phyloP scores from a whole-genome alignment of 1,140 invertebrate genomes.

The Hycleus cichorii region DNA sequence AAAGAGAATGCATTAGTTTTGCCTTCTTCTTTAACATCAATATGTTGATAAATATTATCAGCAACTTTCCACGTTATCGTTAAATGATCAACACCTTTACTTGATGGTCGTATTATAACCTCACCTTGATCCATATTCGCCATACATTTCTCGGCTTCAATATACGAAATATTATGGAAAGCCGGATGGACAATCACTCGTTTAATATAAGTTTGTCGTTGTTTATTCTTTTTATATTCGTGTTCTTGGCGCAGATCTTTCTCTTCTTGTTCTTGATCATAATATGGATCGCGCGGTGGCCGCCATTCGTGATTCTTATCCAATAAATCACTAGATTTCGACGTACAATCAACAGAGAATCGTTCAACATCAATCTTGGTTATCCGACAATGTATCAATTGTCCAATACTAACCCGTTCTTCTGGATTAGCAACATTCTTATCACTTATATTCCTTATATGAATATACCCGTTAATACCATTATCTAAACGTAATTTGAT shows the following conservation, averaged over 20 bases:
- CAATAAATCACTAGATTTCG: conserved; percentile 83
- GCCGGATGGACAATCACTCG: conserved; percentile 95
- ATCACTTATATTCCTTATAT: conserved; percentile 92
- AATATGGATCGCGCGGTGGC: conserved; percentile 82
- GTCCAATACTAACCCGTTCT: conserved; percentile 78
- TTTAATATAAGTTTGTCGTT: conserved; percentile 79
- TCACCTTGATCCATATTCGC: conserved; percentile 92
- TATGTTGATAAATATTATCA: conserved; percentile 90
- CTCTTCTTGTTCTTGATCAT: conserved; percentile 82
- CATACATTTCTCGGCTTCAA: conserved; percentile 87
- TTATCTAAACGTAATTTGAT: conserved; percentile 88
- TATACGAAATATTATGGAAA: conserved; percentile 94
- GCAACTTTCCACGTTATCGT: conserved; percentile 98
- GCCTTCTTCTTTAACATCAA: conserved; percentile 90
- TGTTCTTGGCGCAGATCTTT: conserved; percentile 71
- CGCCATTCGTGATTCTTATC: conserved; percentile 90
- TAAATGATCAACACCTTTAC: conserved; percentile 87
- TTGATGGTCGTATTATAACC: conserved; percentile 91
- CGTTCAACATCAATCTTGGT: conserved; percentile 93
- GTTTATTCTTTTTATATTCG: conserved; percentile 73
- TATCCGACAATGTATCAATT: conserved; percentile 89
- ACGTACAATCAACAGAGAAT: conserved; percentile 91
- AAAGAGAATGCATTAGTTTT: conserved; percentile 96
- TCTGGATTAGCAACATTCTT: conserved; percentile 88
- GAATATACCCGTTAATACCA: conserved; percentile 85